These are phyloP conservation scores for Mustela erminea DNA, from an alignment of 2,797 vertebrate genomes.

Conservation along the genomic window DNA sequence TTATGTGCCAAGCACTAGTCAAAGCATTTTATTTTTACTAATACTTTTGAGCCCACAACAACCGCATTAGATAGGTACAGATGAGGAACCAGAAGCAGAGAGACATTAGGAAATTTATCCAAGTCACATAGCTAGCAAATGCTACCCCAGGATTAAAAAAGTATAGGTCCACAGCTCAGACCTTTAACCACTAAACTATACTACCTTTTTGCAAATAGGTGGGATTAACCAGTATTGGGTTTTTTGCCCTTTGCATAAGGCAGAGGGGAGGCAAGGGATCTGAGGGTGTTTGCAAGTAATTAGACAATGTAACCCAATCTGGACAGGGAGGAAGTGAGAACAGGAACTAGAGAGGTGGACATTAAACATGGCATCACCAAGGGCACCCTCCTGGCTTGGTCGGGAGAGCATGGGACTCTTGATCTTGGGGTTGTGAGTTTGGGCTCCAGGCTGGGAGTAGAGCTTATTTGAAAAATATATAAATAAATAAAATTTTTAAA, in stretches of 20 bases:
- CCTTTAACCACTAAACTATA: neutral
- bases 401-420: neutral
- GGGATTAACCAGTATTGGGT: neutral
- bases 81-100: neutral
- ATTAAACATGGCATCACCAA: neutral
- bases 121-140: neutral
- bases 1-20: neutral
- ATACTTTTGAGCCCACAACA: neutral
- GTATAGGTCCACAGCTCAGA: neutral
- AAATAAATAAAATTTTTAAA: neutral
- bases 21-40: conserved; percentile 15
- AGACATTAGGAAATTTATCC: neutral
- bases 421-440: neutral
- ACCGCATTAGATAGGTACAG: neutral
- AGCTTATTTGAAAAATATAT: neutral
- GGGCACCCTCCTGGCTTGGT: neutral
- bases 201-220: neutral
- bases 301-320: neutral
- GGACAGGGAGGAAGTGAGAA: neutral
- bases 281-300: neutral
- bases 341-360: neutral
- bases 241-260: neutral
- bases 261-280: neutral
- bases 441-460: neutral
- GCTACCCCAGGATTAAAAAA: neutral